Evolutionary conservation across 2,888 invertebrate genomes (phyloP).

Genomic region (Drosophila recens): DNA sequence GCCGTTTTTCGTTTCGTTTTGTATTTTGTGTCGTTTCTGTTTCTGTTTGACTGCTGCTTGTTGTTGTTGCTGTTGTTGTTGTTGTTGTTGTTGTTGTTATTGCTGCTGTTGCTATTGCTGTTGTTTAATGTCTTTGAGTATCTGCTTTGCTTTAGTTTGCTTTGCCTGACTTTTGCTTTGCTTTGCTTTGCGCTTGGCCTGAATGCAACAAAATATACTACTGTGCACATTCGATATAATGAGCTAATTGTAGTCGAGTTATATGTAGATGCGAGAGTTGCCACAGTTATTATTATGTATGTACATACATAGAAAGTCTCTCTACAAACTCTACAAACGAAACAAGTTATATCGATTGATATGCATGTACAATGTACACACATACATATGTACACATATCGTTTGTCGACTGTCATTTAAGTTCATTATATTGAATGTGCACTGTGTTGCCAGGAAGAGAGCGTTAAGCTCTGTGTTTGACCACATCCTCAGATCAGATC

Average conservation of each 20-base stretch:
- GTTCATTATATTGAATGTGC: not conserved
- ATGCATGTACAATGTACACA: too few species aligned
- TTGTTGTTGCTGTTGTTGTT: conserved; percentile 21
- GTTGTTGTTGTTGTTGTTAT: not conserved
- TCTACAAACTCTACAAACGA: not conserved
- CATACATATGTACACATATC: not conserved
- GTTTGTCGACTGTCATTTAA: not conserved
- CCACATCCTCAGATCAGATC: conserved; percentile 37
- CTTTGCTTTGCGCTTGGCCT: conserved; percentile 78
- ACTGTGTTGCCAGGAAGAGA: not conserved
- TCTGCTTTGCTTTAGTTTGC: conserved; percentile 14
- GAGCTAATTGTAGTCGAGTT: conserved; percentile 41
- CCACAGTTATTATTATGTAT: not conserved
- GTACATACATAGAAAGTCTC: not conserved
- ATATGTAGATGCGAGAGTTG: not conserved
- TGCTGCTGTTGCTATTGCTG: conserved; percentile 7
- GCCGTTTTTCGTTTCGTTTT: conserved; percentile 50
- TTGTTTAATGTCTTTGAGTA: conserved; percentile 25
- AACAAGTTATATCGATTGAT: not conserved
- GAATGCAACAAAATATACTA: conserved; percentile 68
- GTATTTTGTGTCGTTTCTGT: conserved; percentile 52
- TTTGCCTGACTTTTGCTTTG: conserved; percentile 36
- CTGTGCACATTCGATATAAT: conserved; percentile 45
- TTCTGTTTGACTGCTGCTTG: conserved; percentile 33
- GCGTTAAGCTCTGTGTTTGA: conserved; percentile 18